Conservation (phyloP, 2,797 vertebrate species). For the Anabacerthia variegaticeps region DNA sequence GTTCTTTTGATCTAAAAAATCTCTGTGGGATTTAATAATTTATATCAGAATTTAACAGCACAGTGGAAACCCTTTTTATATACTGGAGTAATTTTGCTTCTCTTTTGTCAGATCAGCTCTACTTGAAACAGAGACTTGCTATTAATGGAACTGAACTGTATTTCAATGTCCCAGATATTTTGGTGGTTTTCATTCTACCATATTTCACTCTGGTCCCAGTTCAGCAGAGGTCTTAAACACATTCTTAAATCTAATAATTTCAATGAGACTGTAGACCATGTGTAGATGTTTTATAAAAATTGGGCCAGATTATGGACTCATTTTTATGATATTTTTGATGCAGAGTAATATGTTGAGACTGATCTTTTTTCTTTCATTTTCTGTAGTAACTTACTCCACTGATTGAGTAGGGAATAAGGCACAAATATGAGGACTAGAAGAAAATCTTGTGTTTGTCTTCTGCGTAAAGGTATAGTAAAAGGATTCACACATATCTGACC, state of each 20-base stretch:
- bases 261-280: not conserved
- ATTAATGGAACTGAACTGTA: conserved; percentile 22
- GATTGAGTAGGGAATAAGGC: not conserved
- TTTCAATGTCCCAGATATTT: not conserved
- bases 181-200: not conserved
- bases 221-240: not conserved
- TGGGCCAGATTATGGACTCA: not conserved
- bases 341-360: not conserved
- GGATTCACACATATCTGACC: not conserved
- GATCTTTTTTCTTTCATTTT: not conserved
- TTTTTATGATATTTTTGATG: not conserved
- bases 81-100: conserved; percentile 28
- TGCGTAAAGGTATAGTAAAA: not conserved
- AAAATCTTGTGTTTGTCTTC: not conserved
- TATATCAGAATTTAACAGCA: conserved; percentile 55
- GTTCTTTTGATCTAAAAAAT: conserved; percentile 50
- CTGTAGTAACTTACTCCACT: not conserved
- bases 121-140: conserved; percentile 14
- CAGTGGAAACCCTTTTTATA: conserved; percentile 40
- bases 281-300: not conserved
- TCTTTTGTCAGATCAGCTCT: conserved; percentile 7
- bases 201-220: conserved; percentile 7
- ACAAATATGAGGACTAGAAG: not conserved
- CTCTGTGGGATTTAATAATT: conserved; percentile 54
- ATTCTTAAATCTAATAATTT: not conserved